A percentile compares a stretch with the other conserved stretches of the same genome.
Conservation (phyloP, 2,888 invertebrate genomes). For the Netelia virgata region DNA sequence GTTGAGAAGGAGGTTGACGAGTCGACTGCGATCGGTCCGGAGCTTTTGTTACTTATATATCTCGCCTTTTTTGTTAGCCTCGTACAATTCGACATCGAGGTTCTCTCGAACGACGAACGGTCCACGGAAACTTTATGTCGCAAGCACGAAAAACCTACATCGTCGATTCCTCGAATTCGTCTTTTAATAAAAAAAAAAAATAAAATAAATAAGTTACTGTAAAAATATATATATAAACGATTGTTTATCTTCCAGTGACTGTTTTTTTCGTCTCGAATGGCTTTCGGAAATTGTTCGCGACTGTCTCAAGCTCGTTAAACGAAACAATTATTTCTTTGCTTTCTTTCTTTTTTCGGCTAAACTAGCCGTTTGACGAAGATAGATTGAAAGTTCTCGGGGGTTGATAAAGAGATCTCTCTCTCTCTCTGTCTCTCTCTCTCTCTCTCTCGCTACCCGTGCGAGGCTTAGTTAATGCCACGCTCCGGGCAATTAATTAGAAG, state of each 20-base stretch:
- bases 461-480: slow-evolving; percentile 25
- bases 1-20: slow-evolving; percentile 5
- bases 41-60: slow-evolving; percentile 34
- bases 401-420: slow-evolving; percentile 9
- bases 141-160: background rate
- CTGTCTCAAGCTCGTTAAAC: too few species aligned
- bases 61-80: background rate
- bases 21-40: slow-evolving; percentile 4
- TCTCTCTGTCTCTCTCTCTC: too few species aligned
- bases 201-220: background rate
- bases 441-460: background rate
- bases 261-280: too few species aligned
- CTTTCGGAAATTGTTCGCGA: too few species aligned
- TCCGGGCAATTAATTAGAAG: slow-evolving; percentile 27
- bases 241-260: too few species aligned
- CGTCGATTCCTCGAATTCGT: background rate
- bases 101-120: background rate
- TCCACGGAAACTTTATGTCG: background rate
- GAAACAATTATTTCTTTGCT: background rate
- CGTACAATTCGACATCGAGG: background rate
- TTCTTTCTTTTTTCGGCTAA: background rate
- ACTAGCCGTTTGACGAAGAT: slow-evolving; percentile 4
- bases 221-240: too few species aligned
- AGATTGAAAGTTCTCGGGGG: background rate
- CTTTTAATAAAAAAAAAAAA: slow-evolving; percentile 20